Evolutionary conservation across 2,888 invertebrate genomes (phyloP).

Genomic region (Thysanoteuthis rhombus): DNA sequence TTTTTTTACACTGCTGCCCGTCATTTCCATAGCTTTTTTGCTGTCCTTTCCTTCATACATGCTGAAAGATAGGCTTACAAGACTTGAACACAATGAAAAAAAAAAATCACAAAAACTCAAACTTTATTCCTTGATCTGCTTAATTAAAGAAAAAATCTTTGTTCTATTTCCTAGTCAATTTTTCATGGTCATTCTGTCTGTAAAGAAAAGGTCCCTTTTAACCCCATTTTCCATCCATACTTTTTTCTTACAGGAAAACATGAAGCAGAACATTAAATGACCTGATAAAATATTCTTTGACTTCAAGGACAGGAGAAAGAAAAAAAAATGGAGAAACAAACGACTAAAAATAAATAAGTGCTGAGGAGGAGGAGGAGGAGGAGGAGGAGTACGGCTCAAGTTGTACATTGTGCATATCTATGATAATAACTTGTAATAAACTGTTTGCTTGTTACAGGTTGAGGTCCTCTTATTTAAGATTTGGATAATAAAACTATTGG

Average conservation of each 20-base stretch:
- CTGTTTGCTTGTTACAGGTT: slow-evolving; percentile 12
- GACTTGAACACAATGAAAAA: background rate
- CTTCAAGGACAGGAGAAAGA: background rate
- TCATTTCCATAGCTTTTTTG: background rate
- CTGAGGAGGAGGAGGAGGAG: background rate
- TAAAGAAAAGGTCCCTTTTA: slow-evolving; percentile 12
- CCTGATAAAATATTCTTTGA: slow-evolving; percentile 12
- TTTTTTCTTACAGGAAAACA: slow-evolving; percentile 12
- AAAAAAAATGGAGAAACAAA: background rate
- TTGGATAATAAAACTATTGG: background rate
- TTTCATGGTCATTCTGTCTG: slow-evolving; percentile 12
- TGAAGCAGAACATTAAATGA: slow-evolving; percentile 12
- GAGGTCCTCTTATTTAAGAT: slow-evolving; percentile 12
- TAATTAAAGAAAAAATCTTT: background rate
- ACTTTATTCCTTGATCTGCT: slow-evolving; percentile 12
- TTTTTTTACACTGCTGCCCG: background rate
- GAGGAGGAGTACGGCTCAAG: background rate
- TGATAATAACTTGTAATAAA: slow-evolving; percentile 12
- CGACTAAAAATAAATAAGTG: background rate
- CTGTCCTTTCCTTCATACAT: background rate
- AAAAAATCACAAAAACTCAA: background rate
- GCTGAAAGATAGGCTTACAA: slow-evolving; percentile 12
- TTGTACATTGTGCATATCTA: slow-evolving; percentile 12
- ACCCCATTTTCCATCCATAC: slow-evolving; percentile 12
- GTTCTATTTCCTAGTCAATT: background rate